A percentile compares a stretch with the other conserved stretches of the same genome.
phyloP scores from a whole-genome alignment of 2,888 invertebrate genomes.

The Eristalis tenax region DNA sequence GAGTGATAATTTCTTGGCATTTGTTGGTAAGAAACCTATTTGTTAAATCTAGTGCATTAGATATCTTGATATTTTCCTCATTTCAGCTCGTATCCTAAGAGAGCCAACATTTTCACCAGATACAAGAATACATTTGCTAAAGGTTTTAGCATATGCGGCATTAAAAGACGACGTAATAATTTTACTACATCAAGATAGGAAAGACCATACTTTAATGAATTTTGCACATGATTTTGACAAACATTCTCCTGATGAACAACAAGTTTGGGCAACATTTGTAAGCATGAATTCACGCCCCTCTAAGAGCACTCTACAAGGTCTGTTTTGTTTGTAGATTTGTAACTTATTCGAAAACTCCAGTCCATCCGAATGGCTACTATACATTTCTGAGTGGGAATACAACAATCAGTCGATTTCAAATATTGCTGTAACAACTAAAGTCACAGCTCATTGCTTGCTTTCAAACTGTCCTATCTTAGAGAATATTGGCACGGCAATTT shows the following conservation, averaged over 20 bases:
- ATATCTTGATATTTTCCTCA: not conserved
- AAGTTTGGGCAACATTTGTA: conserved; percentile 90
- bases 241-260: conserved; percentile 88
- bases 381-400: conserved; percentile 95
- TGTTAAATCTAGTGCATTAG: not conserved
- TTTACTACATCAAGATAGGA: conserved; percentile 93
- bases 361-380: conserved; percentile 95
- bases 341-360: conserved; percentile 94
- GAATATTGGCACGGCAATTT: conserved; percentile 91
- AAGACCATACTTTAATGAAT: conserved; percentile 93
- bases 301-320: not conserved
- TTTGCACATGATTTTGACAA: conserved; percentile 91
- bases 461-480: conserved; percentile 87
- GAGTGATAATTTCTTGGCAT: conserved; percentile 92
- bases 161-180: conserved; percentile 94
- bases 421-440: conserved; percentile 94
- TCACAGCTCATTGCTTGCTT: conserved; percentile 92
- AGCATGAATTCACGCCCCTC: conserved; percentile 77
- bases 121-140: conserved; percentile 86
- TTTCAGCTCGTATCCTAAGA: conserved; percentile 83
- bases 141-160: conserved; percentile 89
- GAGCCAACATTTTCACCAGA: conserved; percentile 84
- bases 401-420: conserved; percentile 90
- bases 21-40: conserved; percentile 83
- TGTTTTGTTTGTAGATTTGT: conserved; percentile 85